Percentiles rank a stretch among this genome's conserved stretches.
phyloP scores from a whole-genome alignment of 2,797 vertebrate genomes.

The Psittacula derbiana region DNA sequence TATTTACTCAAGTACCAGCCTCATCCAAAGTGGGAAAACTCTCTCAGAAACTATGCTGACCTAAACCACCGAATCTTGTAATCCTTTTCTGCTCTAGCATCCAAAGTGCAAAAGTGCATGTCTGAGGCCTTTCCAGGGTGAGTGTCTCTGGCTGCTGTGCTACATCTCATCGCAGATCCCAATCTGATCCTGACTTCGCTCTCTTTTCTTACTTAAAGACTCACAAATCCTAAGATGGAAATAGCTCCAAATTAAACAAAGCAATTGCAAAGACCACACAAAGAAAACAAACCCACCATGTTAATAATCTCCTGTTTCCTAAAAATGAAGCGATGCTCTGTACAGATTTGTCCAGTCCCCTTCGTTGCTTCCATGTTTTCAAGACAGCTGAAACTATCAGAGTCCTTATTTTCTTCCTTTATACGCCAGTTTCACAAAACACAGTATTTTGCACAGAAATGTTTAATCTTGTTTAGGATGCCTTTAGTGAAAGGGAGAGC shows the following conservation, averaged over 20 bases:
- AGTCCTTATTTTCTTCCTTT: background rate
- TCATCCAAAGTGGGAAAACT: background rate
- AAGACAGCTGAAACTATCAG: background rate
- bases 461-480: background rate
- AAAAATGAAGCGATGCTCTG: background rate
- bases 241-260: background rate
- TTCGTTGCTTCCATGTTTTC: background rate
- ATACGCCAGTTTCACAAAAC: background rate
- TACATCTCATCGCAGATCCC: background rate
- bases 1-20: background rate
- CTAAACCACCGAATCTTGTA: background rate
- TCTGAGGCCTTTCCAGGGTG: background rate
- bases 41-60: background rate
- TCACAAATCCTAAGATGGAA: background rate
- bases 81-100: background rate
- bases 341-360: background rate
- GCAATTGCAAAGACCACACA: background rate
- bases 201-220: background rate
- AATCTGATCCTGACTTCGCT: background rate
- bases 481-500: background rate
- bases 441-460: background rate
- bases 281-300: background rate
- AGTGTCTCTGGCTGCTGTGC: background rate
- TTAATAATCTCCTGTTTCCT: background rate
- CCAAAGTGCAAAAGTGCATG: background rate